Evolutionary conservation across 2,113 vertebrate species (phyloP).

Genomic region (Dipodomys ordii): DNA sequence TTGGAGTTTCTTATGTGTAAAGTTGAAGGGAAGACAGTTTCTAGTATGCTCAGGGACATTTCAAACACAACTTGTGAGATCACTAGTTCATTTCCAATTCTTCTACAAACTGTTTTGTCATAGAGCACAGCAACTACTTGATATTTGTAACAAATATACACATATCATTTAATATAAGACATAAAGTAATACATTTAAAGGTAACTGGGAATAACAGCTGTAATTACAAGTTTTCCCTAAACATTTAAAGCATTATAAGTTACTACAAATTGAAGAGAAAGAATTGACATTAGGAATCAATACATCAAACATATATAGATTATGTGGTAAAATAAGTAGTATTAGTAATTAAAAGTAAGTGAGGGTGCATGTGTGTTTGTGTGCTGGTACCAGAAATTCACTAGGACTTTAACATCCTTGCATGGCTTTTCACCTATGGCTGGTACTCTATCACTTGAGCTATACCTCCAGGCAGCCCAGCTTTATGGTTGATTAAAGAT

Average conservation of each 20-base stretch:
- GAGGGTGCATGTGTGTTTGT: too few species aligned
- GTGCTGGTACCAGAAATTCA: too few species aligned
- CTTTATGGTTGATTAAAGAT: too few species aligned
- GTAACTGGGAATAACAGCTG: not conserved
- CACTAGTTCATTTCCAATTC: constrained; percentile 52
- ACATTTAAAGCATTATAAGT: constrained; percentile 60
- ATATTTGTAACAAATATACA: constrained; percentile 41
- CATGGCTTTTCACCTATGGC: too few species aligned
- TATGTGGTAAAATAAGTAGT: constrained; percentile 31
- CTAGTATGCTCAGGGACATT: constrained; percentile 8
- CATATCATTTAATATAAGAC: constrained; percentile 32
- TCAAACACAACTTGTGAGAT: constrained; percentile 46
- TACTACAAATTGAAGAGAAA: constrained; percentile 25
- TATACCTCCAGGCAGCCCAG: too few species aligned
- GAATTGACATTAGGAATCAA: constrained; percentile 31
- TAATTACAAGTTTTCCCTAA: constrained; percentile 4
- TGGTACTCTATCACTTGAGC: too few species aligned
- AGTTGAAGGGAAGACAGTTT: constrained; percentile 19
- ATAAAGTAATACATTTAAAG: not conserved
- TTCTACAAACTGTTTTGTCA: constrained; percentile 52
- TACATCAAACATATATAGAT: constrained; percentile 8
- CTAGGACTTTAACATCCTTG: too few species aligned
- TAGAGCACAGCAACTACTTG: constrained; percentile 7
- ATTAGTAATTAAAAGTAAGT: constrained; percentile 41
- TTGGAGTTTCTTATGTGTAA: not conserved